phyloP scores from a whole-genome alignment of 1,140 invertebrate genomes.

The Hypothenemus hampei region DNA sequence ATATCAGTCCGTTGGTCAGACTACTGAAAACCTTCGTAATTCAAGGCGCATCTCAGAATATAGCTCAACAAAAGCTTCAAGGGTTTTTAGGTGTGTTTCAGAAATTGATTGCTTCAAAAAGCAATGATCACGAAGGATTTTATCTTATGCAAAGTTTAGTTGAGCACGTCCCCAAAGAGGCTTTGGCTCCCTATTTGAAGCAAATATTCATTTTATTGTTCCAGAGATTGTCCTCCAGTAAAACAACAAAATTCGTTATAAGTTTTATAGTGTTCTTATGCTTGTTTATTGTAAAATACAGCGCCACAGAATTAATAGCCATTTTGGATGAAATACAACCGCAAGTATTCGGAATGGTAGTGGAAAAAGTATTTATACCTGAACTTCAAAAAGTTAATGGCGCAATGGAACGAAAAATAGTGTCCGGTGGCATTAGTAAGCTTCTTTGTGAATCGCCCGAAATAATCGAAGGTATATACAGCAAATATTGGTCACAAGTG shows the following conservation, averaged over 20 bases:
- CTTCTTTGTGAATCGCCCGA: conserved; percentile 72
- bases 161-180: conserved; percentile 61
- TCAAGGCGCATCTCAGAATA: conserved; percentile 67
- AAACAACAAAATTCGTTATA: conserved; percentile 91
- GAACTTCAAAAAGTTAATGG: conserved; percentile 85
- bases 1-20: conserved; percentile 85
- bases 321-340: conserved; percentile 83
- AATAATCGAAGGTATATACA: conserved; percentile 62
- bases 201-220: conserved; percentile 90
- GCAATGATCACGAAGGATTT: conserved; percentile 96
- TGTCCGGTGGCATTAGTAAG: conserved; percentile 82
- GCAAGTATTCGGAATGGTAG: conserved; percentile 91
- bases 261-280: conserved; percentile 86
- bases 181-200: conserved; percentile 72
- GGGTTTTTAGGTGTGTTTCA: conserved; percentile 92
- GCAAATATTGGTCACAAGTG: conserved; percentile 55
- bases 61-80: conserved; percentile 55
- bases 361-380: conserved; percentile 79
- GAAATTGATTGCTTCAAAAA: conserved; percentile 91
- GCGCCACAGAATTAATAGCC: conserved; percentile 64
- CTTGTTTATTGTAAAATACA: conserved; percentile 76
- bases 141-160: conserved; percentile 81
- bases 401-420: conserved; percentile 78
- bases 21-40: conserved; percentile 82
- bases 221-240: conserved; percentile 83